Percentiles rank a stretch among this genome's conserved stretches.
Evolutionary conservation across 2,113 vertebrate genomes (phyloP).

Genomic region (Neopipo cinnamomea): DNA sequence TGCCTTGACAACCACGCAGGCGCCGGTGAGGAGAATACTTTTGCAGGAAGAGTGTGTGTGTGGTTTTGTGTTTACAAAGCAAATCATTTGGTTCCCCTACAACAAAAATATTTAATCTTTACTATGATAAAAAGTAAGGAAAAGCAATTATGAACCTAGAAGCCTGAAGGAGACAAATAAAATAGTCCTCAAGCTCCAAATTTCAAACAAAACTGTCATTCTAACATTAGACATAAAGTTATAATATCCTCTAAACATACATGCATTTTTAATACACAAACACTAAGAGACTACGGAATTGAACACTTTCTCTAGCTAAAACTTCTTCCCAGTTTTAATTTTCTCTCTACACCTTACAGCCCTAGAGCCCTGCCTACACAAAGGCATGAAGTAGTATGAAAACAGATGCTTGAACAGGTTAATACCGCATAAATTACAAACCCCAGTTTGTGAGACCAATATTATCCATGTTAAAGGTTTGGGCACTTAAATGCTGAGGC

Average conservation of each 20-base stretch:
- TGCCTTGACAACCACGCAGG: not conserved
- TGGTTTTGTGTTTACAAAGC: not conserved
- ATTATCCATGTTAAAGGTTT: not conserved
- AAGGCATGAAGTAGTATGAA: not conserved
- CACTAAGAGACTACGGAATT: not conserved
- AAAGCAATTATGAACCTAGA: not conserved
- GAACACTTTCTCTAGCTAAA: not conserved
- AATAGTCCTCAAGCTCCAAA: not conserved
- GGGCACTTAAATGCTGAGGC: not conserved
- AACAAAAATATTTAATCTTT: not conserved
- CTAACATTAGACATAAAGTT: not conserved
- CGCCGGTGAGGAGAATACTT: accelerated
- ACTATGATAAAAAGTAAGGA: not conserved
- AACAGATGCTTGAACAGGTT: not conserved
- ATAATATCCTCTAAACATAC: not conserved
- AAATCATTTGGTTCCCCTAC: not conserved
- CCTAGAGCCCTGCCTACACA: not conserved
- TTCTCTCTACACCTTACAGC: not conserved
- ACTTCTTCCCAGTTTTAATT: not conserved
- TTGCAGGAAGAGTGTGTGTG: not conserved
- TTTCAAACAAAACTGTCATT: not conserved
- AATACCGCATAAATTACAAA: not conserved
- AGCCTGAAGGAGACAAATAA: not conserved
- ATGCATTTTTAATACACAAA: not conserved
- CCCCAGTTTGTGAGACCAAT: not conserved